Conservation (phyloP, 2,888 invertebrate species). For the Molorchus minor region DNA sequence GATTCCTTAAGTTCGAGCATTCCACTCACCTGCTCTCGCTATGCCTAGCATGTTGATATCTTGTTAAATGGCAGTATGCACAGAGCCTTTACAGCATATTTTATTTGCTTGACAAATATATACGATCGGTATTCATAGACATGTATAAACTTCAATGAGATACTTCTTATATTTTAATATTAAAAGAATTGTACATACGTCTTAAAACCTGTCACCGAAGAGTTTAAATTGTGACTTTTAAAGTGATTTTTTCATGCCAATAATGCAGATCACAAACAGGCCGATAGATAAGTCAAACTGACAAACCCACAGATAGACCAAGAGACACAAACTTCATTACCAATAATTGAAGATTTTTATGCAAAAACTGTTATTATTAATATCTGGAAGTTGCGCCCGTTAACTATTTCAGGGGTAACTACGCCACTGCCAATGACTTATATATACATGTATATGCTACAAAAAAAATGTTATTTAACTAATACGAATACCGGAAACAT, state of each 20-base stretch:
- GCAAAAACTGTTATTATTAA: no score
- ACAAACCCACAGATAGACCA: no score
- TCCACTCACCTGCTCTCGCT: constrained; percentile 19
- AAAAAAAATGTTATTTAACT: no score
- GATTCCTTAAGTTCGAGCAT: constrained; percentile 16
- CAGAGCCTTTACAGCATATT: constrained; percentile 11
- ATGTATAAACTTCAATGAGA: background rate
- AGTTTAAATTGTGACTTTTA: background rate
- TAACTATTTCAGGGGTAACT: no score
- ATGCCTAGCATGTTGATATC: constrained; percentile 25
- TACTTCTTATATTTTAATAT: constrained; percentile 16
- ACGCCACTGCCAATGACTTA: no score
- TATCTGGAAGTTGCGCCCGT: no score
- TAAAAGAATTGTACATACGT: constrained; percentile 6
- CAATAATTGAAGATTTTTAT: no score
- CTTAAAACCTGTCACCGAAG: background rate
- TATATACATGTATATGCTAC: no score
- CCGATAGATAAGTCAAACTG: no score
- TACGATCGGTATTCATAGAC: constrained; percentile 9
- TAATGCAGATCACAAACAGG: no score
- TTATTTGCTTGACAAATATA: constrained; percentile 15
- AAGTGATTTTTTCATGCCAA: no score
- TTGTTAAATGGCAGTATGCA: constrained; percentile 18
- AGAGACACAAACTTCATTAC: no score
- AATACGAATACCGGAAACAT: background rate